Evolutionary conservation across 2,113 vertebrate genomes (phyloP).

Genomic region (Tamias sibiricus): DNA sequence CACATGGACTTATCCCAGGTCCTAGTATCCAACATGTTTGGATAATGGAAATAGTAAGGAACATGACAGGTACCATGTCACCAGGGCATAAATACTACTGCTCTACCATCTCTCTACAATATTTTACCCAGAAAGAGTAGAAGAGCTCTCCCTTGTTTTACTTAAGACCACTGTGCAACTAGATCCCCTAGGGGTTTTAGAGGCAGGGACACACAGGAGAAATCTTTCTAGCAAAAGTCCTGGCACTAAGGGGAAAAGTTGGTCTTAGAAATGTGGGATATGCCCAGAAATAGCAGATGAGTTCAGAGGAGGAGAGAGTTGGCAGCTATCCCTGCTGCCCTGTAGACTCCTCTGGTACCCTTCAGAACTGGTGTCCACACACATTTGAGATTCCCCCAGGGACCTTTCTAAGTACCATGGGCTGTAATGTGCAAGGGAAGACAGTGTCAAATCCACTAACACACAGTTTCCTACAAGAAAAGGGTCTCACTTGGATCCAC

Average conservation of each 20-base stretch:
- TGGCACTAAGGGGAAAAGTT: neutral
- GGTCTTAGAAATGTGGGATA: neutral
- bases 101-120: neutral
- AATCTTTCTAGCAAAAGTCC: fast-evolving
- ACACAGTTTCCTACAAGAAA: neutral
- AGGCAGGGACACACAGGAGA: neutral
- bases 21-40: neutral
- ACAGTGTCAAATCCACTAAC: fast-evolving
- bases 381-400: neutral
- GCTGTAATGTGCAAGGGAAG: fast-evolving
- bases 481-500: neutral
- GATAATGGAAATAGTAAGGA: neutral
- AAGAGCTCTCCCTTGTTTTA: fast-evolving
- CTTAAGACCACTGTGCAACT: fast-evolving
- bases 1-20: neutral
- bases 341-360: fast-evolving
- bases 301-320: too few species aligned
- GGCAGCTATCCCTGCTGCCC: fast-evolving
- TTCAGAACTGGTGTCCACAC: too few species aligned
- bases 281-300: neutral
- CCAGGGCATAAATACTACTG: fast-evolving
- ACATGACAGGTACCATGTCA: neutral
- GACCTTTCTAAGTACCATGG: neutral
- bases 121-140: neutral
- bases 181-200: neutral